phyloP scores from a whole-genome alignment of 2,797 vertebrate species.

The Falco naumanni region DNA sequence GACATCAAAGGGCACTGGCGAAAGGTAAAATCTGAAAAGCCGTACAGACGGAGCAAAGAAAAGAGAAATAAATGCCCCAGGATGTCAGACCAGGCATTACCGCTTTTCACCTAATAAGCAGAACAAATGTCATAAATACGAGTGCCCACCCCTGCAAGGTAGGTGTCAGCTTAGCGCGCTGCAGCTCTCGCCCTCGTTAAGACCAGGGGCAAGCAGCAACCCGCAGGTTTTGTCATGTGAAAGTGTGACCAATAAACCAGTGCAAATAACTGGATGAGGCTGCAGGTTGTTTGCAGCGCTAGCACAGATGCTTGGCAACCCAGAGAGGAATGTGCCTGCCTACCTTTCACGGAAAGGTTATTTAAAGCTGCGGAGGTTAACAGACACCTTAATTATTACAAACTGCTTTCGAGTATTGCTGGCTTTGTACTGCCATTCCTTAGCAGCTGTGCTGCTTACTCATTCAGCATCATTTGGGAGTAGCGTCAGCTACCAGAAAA shows the following conservation, averaged over 20 bases:
- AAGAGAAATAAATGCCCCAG: background rate
- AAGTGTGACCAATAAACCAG: conserved; percentile 51
- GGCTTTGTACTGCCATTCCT: background rate
- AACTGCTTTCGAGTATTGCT: conserved; percentile 18
- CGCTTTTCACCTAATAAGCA: background rate
- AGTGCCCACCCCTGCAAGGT: background rate
- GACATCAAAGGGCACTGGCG: background rate
- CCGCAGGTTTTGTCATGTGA: background rate
- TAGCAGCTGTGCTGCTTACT: background rate
- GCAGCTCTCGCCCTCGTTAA: background rate
- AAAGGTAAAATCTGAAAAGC: background rate
- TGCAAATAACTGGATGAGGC: conserved; percentile 46
- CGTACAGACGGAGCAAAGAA: background rate
- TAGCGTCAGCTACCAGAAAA: background rate
- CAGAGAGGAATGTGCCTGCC: conserved; percentile 44
- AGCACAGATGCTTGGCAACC: conserved; percentile 62
- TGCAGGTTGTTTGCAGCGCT: conserved; percentile 39
- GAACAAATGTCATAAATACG: background rate
- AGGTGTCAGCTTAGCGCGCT: background rate
- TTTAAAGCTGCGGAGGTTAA: conserved; percentile 49
- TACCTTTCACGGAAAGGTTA: conserved; percentile 6
- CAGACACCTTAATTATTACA: conserved; percentile 64
- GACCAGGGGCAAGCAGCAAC: background rate
- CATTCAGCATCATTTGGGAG: background rate
- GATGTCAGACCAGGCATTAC: background rate